Base-by-base conservation (phyloP, 2,888 invertebrate species). In the Plebejus melissa region DNA sequence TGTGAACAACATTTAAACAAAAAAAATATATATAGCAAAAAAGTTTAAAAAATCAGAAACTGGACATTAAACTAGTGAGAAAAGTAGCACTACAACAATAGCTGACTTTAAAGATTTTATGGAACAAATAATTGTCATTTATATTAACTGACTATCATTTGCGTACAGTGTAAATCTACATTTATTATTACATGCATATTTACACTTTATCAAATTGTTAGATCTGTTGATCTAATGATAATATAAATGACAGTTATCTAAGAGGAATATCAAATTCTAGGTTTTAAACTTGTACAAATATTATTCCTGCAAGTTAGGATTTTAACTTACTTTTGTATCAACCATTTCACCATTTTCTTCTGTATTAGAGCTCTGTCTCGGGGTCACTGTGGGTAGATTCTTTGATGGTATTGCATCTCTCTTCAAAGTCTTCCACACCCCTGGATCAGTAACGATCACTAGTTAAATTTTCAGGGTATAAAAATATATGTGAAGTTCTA, bases 321-420 rank as follows among this genome's bases (percentile, higher is more conserved):
- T 22, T 11, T 22, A 11, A 38, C 75, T 79, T 83, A 91, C 91
- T 81, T 85, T 81, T 2, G 88, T 82, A 69, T 89, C 87, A 6
- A 88, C 75, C 0, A 84, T 72, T 54, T 79, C 80, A 0, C 82
- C 75, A 0, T 86, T 81, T 2, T 78, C 79, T 22, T 79, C 78
- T 85, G 85, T 87, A 0, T 83, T 76, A 0, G 85, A 82, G 72
- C 82, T 85, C 50, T 84, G 78, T 16, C 85, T 82, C 5, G 90
- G 88, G 0, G 86, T 82, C 50, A 90, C 91, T 0, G 86, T 83
- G 0, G 93, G 93, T 5, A 94, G 82, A 76, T 94, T 94, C 79
- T 86, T 88, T 1, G 93, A 91, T 0, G 94, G 94, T 74, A 94
- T 84, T 0, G 94, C 94, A 80, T 94, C 91, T 79, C 93, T 94